Conservation (phyloP, 2,113 vertebrate species). For the Urocynchramus pylzowi region DNA sequence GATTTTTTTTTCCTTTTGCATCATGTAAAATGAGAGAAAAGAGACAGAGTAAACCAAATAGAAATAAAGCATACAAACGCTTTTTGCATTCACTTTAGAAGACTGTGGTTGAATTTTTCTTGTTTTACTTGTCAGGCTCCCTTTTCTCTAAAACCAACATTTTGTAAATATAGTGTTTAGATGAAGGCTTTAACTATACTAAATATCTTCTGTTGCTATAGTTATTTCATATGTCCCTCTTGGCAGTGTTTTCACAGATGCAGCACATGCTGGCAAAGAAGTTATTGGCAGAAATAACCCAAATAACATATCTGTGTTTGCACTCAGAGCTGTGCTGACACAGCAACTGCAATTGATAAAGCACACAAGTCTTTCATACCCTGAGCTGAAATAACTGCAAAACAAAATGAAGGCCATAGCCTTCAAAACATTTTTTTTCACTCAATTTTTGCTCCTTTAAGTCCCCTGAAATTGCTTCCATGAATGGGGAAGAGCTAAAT, state of each 20-base stretch:
- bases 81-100: neutral
- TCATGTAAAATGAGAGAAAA: neutral
- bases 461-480: neutral
- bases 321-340: neutral
- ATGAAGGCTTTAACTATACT: neutral
- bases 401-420: neutral
- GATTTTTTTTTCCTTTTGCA: neutral
- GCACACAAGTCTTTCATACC: neutral
- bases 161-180: neutral
- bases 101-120: neutral
- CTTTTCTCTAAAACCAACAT: neutral
- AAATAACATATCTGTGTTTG: constrained; percentile 5
- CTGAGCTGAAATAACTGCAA: neutral
- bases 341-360: neutral
- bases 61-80: neutral
- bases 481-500: neutral
- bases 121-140: neutral
- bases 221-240: neutral
- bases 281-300: neutral
- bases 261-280: neutral
- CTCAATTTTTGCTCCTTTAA: neutral
- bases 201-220: neutral
- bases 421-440: neutral
- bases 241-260: neutral
- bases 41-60: neutral